These are phyloP conservation scores for Hyperoplus immaculatus DNA, from an alignment of 2,797 vertebrate genomes.

Conservation along the genomic window DNA sequence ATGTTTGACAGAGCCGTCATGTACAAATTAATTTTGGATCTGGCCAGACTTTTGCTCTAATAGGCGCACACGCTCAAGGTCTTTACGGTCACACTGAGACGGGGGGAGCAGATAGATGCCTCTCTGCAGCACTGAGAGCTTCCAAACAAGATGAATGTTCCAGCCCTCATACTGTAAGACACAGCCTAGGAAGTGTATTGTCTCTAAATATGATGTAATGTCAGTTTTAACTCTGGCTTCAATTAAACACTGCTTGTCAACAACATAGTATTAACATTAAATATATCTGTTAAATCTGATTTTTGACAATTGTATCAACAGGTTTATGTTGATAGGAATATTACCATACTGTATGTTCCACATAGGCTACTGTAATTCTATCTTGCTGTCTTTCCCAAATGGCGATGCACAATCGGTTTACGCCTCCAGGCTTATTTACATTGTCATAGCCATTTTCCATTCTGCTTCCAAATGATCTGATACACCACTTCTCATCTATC, in stretches of 20 bases:
- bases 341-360: neutral
- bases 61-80: conserved; percentile 73
- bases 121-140: conserved; percentile 30
- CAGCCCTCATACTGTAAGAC: conserved; percentile 15
- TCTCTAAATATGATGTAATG: conserved; percentile 6
- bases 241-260: neutral
- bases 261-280: neutral
- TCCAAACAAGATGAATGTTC: conserved; percentile 36
- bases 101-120: conserved; percentile 44
- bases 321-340: neutral
- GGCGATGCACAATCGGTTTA: conserved; percentile 4
- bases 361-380: neutral
- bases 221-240: conserved; percentile 21
- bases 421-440: conserved; percentile 23
- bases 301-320: neutral
- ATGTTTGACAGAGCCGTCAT: conserved; percentile 81
- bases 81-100: conserved; percentile 67
- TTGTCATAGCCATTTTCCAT: conserved; percentile 15
- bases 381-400: neutral
- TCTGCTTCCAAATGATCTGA: conserved; percentile 27
- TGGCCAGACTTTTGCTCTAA: conserved; percentile 74
- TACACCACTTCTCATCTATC: conserved; percentile 38
- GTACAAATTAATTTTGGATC: conserved; percentile 82
- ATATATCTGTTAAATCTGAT: too few species aligned
- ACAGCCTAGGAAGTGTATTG: conserved; percentile 29